phyloP scores from a whole-genome alignment of 2,888 invertebrate genomes.

The Erebia ligea region DNA sequence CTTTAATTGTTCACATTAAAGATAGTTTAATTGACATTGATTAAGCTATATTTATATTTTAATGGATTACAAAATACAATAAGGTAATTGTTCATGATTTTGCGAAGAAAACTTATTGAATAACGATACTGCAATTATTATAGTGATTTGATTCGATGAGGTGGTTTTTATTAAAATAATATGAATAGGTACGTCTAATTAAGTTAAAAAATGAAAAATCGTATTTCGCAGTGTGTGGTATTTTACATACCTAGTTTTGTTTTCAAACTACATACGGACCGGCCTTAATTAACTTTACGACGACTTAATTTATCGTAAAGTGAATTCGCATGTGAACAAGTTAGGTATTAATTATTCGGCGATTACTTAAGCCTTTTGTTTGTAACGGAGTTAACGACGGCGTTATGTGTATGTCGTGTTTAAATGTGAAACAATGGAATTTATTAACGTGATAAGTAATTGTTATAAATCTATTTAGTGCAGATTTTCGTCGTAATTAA shows the following conservation, averaged over 20 bases:
- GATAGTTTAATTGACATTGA: too few species aligned
- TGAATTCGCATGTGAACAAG: constrained; percentile 35
- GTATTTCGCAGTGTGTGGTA: constrained; percentile 49
- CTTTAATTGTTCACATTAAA: too few species aligned
- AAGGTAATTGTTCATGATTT: too few species aligned
- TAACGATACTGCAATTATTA: too few species aligned
- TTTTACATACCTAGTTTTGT: constrained; percentile 34
- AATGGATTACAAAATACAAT: too few species aligned
- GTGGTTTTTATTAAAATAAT: not conserved
- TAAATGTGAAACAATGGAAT: constrained; percentile 23
- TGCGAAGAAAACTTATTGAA: too few species aligned
- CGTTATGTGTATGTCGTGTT: constrained; percentile 25
- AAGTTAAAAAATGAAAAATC: constrained; percentile 37
- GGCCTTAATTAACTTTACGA: constrained; percentile 35
- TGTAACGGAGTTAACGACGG: constrained; percentile 23
- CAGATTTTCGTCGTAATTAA: too few species aligned
- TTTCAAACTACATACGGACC: constrained; percentile 28
- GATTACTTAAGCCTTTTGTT: constrained; percentile 33
- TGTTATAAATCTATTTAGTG: not conserved
- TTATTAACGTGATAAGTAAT: constrained; percentile 25
- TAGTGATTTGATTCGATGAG: too few species aligned
- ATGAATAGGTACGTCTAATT: not conserved
- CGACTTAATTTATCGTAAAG: constrained; percentile 47
- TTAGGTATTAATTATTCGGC: constrained; percentile 38
- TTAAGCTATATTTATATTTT: too few species aligned